A percentile compares a stretch with the other conserved stretches of the same genome.
These are phyloP conservation scores for Tor tambroides DNA, from an alignment of 2,113 vertebrate genomes.

Conservation along the genomic window DNA sequence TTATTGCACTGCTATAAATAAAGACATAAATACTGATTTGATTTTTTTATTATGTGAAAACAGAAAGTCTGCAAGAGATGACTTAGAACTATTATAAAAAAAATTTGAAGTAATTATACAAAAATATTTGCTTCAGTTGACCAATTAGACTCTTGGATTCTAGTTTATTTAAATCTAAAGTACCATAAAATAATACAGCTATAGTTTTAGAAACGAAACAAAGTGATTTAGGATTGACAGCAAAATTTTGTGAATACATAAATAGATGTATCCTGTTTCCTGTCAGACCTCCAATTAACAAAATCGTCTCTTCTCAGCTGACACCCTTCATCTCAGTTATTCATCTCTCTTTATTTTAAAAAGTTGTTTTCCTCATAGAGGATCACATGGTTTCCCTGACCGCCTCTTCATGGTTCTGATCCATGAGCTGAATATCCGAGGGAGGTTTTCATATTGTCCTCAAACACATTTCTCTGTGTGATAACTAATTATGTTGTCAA, in stretches of 20 bases:
- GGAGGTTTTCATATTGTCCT: slow-evolving; percentile 61
- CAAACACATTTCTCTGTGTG: slow-evolving; percentile 66
- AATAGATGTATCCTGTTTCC: not conserved
- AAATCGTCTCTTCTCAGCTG: not conserved
- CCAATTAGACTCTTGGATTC: not conserved
- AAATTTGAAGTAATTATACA: not conserved
- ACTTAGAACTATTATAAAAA: not conserved
- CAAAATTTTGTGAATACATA: not conserved
- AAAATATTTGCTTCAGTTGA: not conserved
- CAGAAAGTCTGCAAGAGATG: not conserved
- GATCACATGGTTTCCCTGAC: not conserved
- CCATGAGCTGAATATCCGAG: slow-evolving; percentile 35
- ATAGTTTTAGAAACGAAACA: not conserved
- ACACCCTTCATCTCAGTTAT: slow-evolving; percentile 6
- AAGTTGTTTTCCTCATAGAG: slow-evolving; percentile 7
- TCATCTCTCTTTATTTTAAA: not conserved
- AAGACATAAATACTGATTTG: not conserved
- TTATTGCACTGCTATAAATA: not conserved
- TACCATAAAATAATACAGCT: not conserved
- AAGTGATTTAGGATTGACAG: not conserved
- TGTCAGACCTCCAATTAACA: not conserved
- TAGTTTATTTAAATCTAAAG: too few relatives aligned
- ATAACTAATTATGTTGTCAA: slow-evolving; percentile 64
- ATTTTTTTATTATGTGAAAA: not conserved
- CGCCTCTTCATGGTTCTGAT: slow-evolving; percentile 9